These are phyloP conservation scores for Leptoclinus maculatus DNA, from an alignment of 2,797 vertebrate species.

Conservation along the genomic window DNA sequence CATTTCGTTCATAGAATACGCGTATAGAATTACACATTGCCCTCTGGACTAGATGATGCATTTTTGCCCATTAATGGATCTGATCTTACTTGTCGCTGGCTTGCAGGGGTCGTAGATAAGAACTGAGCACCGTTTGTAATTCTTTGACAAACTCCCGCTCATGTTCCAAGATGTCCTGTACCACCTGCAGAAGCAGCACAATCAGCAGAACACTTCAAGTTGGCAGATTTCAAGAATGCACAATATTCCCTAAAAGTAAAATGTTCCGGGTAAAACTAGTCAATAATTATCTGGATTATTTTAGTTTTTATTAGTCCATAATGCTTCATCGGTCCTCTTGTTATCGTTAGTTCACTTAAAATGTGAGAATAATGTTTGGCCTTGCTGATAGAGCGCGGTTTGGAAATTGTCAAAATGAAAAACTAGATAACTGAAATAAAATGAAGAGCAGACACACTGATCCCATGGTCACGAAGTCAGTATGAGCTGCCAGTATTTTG, in stretches of 20 bases:
- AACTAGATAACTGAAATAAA: background rate
- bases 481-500: background rate
- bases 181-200: conserved; percentile 85
- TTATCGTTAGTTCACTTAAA: background rate
- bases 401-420: background rate
- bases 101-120: conserved; percentile 94
- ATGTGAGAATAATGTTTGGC: background rate
- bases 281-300: background rate
- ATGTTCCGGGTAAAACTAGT: background rate
- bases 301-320: background rate
- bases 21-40: background rate
- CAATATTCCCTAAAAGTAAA: background rate
- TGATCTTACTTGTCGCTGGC: conserved; percentile 93
- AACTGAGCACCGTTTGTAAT: conserved; percentile 90
- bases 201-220: background rate
- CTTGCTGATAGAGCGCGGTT: background rate
- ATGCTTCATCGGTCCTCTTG: background rate
- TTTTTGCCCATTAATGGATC: background rate
- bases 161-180: conserved; percentile 97
- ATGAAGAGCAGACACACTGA: background rate
- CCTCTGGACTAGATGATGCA: background rate
- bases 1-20: background rate
- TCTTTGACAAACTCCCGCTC: conserved; percentile 97
- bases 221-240: background rate
- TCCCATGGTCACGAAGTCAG: background rate